Percentiles rank a stretch among this genome's conserved stretches.
phyloP scores from a whole-genome alignment of 2,797 vertebrate genomes.

The Paguma larvata region DNA sequence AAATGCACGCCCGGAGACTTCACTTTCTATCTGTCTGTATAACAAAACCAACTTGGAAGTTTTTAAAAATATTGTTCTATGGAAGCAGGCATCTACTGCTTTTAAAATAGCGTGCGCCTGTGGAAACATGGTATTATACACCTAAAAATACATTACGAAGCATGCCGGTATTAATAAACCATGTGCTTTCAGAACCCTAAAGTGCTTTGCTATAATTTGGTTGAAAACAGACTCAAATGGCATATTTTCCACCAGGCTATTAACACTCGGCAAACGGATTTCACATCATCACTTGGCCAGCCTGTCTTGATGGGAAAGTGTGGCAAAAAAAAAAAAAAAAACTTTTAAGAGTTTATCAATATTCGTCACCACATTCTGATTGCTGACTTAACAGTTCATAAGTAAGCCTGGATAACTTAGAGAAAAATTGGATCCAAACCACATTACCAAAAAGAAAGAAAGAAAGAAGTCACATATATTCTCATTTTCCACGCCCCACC shows the following conservation, averaged over 20 bases:
- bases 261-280: slow-evolving; percentile 85
- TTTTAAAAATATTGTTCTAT: slow-evolving; percentile 77
- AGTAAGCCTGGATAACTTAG: slow-evolving; percentile 82
- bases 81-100: slow-evolving; percentile 82
- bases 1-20: slow-evolving; percentile 73
- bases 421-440: slow-evolving; percentile 76
- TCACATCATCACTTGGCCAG: slow-evolving; percentile 78
- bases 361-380: slow-evolving; percentile 82
- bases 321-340: slow-evolving; percentile 73
- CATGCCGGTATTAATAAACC: slow-evolving; percentile 88
- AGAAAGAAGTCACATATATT: not conserved
- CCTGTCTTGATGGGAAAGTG: slow-evolving; percentile 81
- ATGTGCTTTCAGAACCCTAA: slow-evolving; percentile 86
- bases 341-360: slow-evolving; percentile 89
- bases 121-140: slow-evolving; percentile 85
- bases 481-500: slow-evolving; percentile 75
- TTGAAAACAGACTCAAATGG: slow-evolving; percentile 82
- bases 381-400: slow-evolving; percentile 82
- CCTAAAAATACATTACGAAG: slow-evolving; percentile 87
- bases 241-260: slow-evolving; percentile 78
- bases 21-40: slow-evolving; percentile 64
- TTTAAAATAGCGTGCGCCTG: slow-evolving; percentile 86
- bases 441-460: slow-evolving; percentile 59
- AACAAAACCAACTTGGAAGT: slow-evolving; percentile 83
- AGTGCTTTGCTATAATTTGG: slow-evolving; percentile 85